Evolutionary conservation across 2,888 invertebrate genomes (phyloP), one percentile per base, ranked within the genome.

Genomic region (Heteromurus nitidus): DNA sequence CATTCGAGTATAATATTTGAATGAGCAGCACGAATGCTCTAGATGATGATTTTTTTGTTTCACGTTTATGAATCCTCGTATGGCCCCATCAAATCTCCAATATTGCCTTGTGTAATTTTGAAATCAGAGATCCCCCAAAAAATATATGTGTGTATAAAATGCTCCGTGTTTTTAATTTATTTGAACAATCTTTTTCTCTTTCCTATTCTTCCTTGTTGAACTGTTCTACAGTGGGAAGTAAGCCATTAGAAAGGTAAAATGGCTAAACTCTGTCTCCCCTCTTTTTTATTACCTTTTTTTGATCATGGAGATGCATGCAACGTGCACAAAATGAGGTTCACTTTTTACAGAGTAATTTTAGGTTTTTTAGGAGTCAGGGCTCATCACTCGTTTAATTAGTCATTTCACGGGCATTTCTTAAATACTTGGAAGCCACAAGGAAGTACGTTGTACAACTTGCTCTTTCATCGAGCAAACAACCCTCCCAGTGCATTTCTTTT

Each of bases 11-110:
- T 36, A 24, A 24, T 58, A 26, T 58, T 58, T 26, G 26, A 58
- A 9, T 26, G 58, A 24, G 58, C 9, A 26, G 11, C 26, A 24
- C 28, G 16, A 13, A 28, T 3, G 24, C 3, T 18, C 24, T 20
- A 22, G 64, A 64, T 42, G 64, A 64, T 64, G 24, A 62, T 62
- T 62, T 62, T 58, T 58, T 62, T 62, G 58, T 26, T 58, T 58
- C 58, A 7, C 26, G 28, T 58, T 36, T 62, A 31, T 30, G 62
- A 13, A 2, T 30, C 18, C 62, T 62, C 22, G n/a, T n/a, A n/a
- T n/a, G 36, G 36, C 16, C 55, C 24, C 64, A 24, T 24, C 16
- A 3, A 3, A 20, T 22, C 22, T 55, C 24, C 22, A 47, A 9
- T 13, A 36, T 9, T 36, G 36, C 36, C 13, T 9, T 36, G 13